phyloP scores from a whole-genome alignment of 2,888 invertebrate species.

The Prenolepis imparis region DNA sequence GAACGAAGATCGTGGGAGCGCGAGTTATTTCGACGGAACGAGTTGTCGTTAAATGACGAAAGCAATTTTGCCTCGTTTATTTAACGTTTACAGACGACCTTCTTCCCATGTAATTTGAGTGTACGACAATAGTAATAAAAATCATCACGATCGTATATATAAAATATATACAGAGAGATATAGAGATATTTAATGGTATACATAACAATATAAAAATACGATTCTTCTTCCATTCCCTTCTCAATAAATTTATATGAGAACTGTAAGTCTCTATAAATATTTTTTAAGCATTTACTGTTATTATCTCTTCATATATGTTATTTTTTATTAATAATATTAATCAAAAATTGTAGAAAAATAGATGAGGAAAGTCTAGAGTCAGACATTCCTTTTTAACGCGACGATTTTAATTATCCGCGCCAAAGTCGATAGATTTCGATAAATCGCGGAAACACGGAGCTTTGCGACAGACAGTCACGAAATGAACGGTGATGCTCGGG shows the following conservation, averaged over 20 bases:
- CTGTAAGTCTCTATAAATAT: too few species aligned
- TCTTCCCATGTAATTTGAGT: slow-evolving; percentile 24
- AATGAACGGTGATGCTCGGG: neutral
- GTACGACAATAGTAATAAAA: slow-evolving; percentile 29
- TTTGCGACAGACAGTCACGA: neutral
- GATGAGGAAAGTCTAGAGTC: neutral
- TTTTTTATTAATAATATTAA: neutral
- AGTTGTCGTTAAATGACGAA: slow-evolving; percentile 25
- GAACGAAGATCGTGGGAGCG: neutral
- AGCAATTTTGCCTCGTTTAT: slow-evolving; percentile 21
- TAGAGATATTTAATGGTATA: slow-evolving; percentile 11
- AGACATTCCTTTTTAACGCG: neutral
- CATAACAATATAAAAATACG: too few species aligned
- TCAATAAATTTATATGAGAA: too few species aligned
- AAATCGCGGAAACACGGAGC: neutral
- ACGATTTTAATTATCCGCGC: neutral
- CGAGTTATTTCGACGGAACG: neutral
- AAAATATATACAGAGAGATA: neutral
- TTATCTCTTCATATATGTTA: neutral
- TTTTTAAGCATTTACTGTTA: too few species aligned
- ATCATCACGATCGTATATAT: neutral
- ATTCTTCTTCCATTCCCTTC: too few species aligned
- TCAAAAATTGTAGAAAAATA: neutral
- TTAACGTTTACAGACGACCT: slow-evolving; percentile 9
- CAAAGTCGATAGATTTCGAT: neutral